phyloP scores from a whole-genome alignment of 2,113 vertebrate species.

The Hippocampus zosterae region DNA sequence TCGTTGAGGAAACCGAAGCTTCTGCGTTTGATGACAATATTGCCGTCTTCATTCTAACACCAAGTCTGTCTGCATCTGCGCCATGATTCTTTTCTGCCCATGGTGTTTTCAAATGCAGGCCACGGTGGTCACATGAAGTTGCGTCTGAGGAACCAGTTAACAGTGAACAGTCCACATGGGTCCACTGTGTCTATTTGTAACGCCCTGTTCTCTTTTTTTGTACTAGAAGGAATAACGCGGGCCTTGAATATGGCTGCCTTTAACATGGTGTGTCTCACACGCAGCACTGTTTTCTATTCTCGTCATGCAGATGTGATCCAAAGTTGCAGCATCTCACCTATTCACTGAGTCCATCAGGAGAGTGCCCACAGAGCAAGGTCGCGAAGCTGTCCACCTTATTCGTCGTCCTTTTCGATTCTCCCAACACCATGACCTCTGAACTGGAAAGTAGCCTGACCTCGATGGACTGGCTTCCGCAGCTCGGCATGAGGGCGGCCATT shows the following conservation, averaged over 20 bases:
- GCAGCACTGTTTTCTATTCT: conserved; percentile 26
- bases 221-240: too few relatives aligned
- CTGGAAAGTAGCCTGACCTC: conserved; percentile 90
- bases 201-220: too few relatives aligned
- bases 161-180: too few relatives aligned
- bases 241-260: background rate
- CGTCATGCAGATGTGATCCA: conserved; percentile 65
- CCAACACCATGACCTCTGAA: conserved; percentile 82
- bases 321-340: conserved; percentile 57
- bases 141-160: too few relatives aligned
- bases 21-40: too few relatives aligned
- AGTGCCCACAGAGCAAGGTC: conserved; percentile 33
- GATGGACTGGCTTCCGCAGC: conserved; percentile 92
- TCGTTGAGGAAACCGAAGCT: too few relatives aligned
- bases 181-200: too few relatives aligned
- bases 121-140: too few relatives aligned
- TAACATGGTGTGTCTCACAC: conserved; percentile 27
- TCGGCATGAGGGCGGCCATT: conserved; percentile 85
- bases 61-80: too few relatives aligned
- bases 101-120: too few relatives aligned
- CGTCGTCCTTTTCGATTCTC: conserved; percentile 19
- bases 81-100: too few relatives aligned
- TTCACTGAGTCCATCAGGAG: conserved; percentile 60
- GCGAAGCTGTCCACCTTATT: conserved; percentile 25
- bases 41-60: too few relatives aligned